phyloP scores from a whole-genome alignment of 2,113 vertebrate species.

The Tor tambroides region DNA sequence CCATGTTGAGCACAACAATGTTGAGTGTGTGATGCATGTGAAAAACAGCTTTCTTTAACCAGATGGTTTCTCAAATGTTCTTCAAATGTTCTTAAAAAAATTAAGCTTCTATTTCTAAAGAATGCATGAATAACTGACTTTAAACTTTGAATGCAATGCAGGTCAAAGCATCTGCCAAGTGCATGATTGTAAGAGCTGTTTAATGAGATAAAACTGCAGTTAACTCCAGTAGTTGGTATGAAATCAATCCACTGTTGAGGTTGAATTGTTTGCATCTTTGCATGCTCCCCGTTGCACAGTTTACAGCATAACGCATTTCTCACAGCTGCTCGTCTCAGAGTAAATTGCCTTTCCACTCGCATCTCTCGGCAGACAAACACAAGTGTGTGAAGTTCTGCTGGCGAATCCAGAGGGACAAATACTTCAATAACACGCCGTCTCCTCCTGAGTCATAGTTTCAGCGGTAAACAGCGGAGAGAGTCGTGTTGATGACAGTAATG shows the following conservation, averaged over 20 bases:
- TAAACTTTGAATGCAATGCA: not conserved
- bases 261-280: not conserved
- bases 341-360: not conserved
- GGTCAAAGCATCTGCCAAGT: not conserved
- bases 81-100: no score
- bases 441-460: not conserved
- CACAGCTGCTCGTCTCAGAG: not conserved
- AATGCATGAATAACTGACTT: not conserved
- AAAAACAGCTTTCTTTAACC: no score
- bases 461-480: not conserved
- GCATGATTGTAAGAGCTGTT: not conserved
- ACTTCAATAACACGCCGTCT: not conserved
- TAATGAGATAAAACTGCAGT: not conserved
- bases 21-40: no score
- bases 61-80: no score
- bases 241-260: not conserved
- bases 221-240: not conserved
- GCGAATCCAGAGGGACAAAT: not conserved
- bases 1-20: no score
- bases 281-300: not conserved
- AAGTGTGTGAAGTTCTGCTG: not conserved
- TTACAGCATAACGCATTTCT: not conserved
- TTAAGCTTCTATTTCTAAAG: no score
- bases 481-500: no score
- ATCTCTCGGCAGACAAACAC: not conserved